Percentiles rank a stretch among this genome's conserved stretches.
phyloP scores from a whole-genome alignment of 2,113 vertebrate species.

The Oryzias woworae region DNA sequence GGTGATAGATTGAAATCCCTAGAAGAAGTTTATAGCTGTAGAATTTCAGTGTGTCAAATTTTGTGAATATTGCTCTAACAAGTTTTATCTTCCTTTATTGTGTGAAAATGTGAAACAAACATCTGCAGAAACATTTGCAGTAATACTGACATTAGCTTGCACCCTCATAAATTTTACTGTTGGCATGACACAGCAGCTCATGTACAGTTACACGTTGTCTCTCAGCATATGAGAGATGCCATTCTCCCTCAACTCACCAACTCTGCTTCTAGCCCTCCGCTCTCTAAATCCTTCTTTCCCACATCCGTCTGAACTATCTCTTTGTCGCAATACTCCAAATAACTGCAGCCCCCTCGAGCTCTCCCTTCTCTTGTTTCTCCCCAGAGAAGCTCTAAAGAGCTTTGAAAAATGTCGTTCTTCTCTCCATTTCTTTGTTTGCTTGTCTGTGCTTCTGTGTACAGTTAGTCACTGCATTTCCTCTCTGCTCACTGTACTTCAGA shows the following conservation, averaged over 20 bases:
- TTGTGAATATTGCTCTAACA: no score
- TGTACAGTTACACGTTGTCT: no score
- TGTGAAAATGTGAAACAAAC: no score
- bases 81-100: no score
- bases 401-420: constrained; percentile 13
- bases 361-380: constrained; percentile 18
- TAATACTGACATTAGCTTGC: constrained; percentile 25
- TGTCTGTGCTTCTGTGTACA: constrained; percentile 13
- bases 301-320: constrained; percentile 17
- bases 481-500: not conserved
- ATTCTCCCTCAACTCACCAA: no score
- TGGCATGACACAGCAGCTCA: not conserved
- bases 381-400: constrained; percentile 16
- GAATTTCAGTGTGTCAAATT: no score
- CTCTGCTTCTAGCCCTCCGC: constrained; percentile 17
- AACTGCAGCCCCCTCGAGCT: constrained; percentile 14
- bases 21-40: no score
- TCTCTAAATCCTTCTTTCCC: constrained; percentile 15
- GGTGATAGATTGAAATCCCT: no score
- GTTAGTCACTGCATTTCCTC: constrained; percentile 8
- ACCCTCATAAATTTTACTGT: constrained; percentile 13
- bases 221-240: no score
- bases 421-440: constrained; percentile 17
- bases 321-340: constrained; percentile 21
- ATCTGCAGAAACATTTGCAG: not conserved